These are phyloP conservation scores for Nymphalis polychloros DNA, from an alignment of 2,888 invertebrate species.

Conservation along the genomic window DNA sequence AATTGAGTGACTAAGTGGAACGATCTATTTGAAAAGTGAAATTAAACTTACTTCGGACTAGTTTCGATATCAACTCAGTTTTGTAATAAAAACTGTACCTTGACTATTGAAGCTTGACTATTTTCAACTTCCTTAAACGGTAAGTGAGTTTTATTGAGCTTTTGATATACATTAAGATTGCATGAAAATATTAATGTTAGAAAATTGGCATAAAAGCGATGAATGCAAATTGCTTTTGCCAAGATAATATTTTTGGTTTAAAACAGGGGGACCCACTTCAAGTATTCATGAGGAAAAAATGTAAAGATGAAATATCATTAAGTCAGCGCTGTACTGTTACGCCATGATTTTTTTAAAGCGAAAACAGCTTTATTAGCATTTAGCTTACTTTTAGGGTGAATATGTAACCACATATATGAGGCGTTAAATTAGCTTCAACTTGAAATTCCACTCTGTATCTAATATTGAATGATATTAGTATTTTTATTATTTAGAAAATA, in stretches of 20 bases:
- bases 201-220: slow-evolving; percentile 47
- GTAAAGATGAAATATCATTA: slow-evolving; percentile 68
- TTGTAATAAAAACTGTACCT: slow-evolving; percentile 71
- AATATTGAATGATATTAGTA: not conserved
- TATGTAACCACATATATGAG: not conserved
- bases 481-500: not conserved
- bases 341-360: slow-evolving; percentile 31
- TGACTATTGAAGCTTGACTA: slow-evolving; percentile 67
- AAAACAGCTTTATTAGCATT: slow-evolving; percentile 27
- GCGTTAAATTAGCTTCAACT: no score
- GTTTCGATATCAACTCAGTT: slow-evolving; percentile 78
- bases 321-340: slow-evolving; percentile 23
- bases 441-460: not conserved
- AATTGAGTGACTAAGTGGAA: slow-evolving; percentile 61
- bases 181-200: slow-evolving; percentile 8
- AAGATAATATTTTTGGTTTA: slow-evolving; percentile 55
- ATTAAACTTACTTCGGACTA: slow-evolving; percentile 58
- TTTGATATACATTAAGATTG: not conserved
- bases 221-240: slow-evolving; percentile 65
- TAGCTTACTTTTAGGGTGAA: slow-evolving; percentile 26
- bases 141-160: slow-evolving; percentile 43
- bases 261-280: slow-evolving; percentile 54
- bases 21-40: slow-evolving; percentile 56
- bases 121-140: slow-evolving; percentile 55
- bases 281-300: slow-evolving; percentile 67